Evolutionary conservation across 2,113 vertebrate species (phyloP), one percentile per base, ranked within the genome.

Genomic region (Otus sunia): DNA sequence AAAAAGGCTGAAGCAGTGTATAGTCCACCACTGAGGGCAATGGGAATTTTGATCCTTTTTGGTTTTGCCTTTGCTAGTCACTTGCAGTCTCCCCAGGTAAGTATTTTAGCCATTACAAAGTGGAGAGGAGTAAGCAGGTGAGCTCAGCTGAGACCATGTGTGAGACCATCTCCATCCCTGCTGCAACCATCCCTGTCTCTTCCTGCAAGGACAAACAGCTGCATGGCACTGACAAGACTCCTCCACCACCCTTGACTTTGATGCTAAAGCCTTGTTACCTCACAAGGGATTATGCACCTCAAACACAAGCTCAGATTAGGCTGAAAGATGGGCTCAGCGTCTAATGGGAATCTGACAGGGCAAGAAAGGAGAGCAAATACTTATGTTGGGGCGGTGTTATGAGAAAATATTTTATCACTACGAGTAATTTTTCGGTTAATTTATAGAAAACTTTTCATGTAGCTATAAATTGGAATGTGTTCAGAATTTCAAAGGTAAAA

Each of bases 231-330:
- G 67, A 45, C 21, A 52, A 43, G 36, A 15, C 15, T 62, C 26
- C 21, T 52, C 27, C 8, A 34, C 21, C 0, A 0, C 2, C 12
- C 34, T 11, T 8, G 23, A 9, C 13, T 79, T 12, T 2, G 7
- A 36, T 1, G 1, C 20, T n/a, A 37, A 67, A 68, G 2, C 15
- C 53, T 68, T 47, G 9, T 3, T 68, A 19, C 7, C 49, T 62
- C 9, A 6, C 9, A 30, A 49, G 25, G 6, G 26, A 11, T 16
- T 29, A 23, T 43, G n/a, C 19, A 43, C 9, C 52, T 71, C 18
- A 12, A 19, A 25, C 9, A 25, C n/a, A 21, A 8, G 19, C 49
- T 83, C 82, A 58, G 52, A 9, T 16, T 14, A 43, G 39, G 34
- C 9, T 76, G 71, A n/a, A 92, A 22, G 14, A 17, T 5, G 20